These are phyloP conservation scores for Poecile atricapillus DNA, from an alignment of 2,113 vertebrate species.

Conservation along the genomic window DNA sequence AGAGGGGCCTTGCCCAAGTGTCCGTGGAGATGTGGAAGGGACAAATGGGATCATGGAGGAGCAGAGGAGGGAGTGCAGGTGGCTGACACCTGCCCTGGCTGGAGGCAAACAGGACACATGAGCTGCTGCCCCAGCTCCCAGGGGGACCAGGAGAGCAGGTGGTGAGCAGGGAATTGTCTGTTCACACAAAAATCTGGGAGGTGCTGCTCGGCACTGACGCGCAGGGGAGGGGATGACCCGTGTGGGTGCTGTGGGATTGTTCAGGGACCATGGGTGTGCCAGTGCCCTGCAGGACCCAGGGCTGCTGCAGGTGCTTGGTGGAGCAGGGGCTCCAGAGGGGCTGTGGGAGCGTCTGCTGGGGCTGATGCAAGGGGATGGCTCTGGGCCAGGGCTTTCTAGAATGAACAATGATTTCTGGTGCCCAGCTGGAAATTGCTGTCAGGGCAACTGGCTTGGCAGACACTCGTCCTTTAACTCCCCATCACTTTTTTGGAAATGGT, in stretches of 20 bases:
- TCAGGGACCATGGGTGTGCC: background rate
- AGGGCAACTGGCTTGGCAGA: background rate
- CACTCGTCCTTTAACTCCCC: background rate
- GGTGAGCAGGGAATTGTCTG: background rate
- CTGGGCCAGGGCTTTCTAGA: background rate
- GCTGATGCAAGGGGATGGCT: background rate
- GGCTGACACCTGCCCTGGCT: background rate
- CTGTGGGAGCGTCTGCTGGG: background rate
- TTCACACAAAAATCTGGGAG: background rate
- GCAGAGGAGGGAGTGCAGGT: background rate
- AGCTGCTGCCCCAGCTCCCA: background rate
- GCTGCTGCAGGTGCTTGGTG: background rate
- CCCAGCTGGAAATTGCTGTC: background rate
- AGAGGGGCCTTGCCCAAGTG: background rate
- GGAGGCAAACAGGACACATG: background rate
- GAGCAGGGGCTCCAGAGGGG: background rate
- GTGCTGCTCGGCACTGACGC: fast-evolving
- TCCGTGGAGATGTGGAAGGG: background rate
- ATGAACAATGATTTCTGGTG: background rate
- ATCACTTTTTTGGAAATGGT: background rate
- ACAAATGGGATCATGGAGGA: background rate
- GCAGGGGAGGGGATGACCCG: background rate
- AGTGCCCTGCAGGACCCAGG: background rate
- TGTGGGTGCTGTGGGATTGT: fast-evolving
- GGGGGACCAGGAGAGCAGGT: background rate